Evolutionary conservation across 2,113 vertebrate species (phyloP).

Genomic region (Mobula birostris): DNA sequence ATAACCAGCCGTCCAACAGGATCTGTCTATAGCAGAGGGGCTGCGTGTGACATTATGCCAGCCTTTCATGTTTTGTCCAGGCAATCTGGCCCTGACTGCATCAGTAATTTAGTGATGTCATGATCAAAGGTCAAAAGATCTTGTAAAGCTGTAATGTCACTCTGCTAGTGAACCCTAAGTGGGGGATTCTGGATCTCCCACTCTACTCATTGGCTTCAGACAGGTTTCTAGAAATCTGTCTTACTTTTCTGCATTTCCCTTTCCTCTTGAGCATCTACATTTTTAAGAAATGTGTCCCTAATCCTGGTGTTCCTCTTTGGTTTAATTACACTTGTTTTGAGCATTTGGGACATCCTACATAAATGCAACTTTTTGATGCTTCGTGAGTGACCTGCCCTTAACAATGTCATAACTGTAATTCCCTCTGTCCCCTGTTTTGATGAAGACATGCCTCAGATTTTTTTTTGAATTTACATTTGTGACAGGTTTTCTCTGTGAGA

Average conservation of each 20-base stretch:
- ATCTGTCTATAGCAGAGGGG: background rate
- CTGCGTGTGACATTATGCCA: background rate
- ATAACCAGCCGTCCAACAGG: background rate
- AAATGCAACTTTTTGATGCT: background rate
- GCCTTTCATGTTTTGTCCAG: background rate
- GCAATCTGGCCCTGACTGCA: background rate
- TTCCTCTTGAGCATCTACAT: constrained; percentile 45
- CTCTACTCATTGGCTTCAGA: background rate
- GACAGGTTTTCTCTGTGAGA: background rate
- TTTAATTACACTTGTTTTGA: background rate
- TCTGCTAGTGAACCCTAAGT: constrained; percentile 37
- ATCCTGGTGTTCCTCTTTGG: background rate
- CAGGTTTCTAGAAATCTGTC: background rate
- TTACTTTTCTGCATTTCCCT: constrained; percentile 37
- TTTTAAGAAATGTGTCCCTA: background rate
- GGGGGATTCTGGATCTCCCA: constrained; percentile 39
- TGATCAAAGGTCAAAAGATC: background rate
- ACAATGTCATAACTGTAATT: background rate
- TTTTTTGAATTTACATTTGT: background rate
- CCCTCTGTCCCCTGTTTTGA: background rate
- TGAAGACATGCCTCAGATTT: background rate
- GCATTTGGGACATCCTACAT: background rate
- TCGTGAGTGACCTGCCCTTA: too few species aligned
- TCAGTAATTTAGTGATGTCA: background rate
- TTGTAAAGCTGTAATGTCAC: background rate